Evolutionary conservation across 1,140 invertebrate genomes (phyloP), one percentile per base, ranked within the genome.

Genomic region (Drosophila gunungcola): DNA sequence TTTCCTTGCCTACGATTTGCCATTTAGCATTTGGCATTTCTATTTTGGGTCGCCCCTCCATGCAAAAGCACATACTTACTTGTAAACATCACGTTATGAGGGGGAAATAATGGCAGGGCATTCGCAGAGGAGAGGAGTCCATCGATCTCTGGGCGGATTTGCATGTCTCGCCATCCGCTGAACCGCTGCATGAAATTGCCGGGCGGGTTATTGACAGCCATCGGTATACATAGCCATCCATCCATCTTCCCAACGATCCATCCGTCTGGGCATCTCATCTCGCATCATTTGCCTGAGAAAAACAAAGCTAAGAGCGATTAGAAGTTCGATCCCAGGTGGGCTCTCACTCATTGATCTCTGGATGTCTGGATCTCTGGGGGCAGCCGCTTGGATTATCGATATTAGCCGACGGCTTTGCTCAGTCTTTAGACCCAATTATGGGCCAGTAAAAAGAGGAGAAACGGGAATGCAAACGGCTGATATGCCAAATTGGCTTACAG

Each of bases 1-100:
- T 39, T 32, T 32, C 38, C 45, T 46, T 9, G 16, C 16, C 16
- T 21, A 21, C 16, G 1, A 21, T 46, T 25, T 57, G 12, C 67
- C 67, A 73, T 72, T 73, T 73, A 73, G 54, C 54, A 73, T 73
- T 73, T 73, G 46, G 68, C 69, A 73, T 73, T 73, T 73, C 69
- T 73, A 73, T 73, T 73, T 72, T 53, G 12, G 68, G 41, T 55
- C 54, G 34, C 54, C 67, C 43, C 43, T 69, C 67, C 67, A 70
- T 56, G 64, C 61, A 32, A 39, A 61, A 45, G 25, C 27, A 43
- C 9, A 32, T 0, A 39, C 5, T 29, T n/a, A 16, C 4, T 16
- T 4, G 16, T 7, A 36, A 13, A 25, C 27, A 21, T 45, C 27
- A 12, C 48, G 27, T 45, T 38, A 29, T 65, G 42, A 12, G 1